Evolutionary conservation across 2,888 invertebrate species (phyloP), one percentile per base, ranked within the genome.

Genomic region (Pyralis farinalis): DNA sequence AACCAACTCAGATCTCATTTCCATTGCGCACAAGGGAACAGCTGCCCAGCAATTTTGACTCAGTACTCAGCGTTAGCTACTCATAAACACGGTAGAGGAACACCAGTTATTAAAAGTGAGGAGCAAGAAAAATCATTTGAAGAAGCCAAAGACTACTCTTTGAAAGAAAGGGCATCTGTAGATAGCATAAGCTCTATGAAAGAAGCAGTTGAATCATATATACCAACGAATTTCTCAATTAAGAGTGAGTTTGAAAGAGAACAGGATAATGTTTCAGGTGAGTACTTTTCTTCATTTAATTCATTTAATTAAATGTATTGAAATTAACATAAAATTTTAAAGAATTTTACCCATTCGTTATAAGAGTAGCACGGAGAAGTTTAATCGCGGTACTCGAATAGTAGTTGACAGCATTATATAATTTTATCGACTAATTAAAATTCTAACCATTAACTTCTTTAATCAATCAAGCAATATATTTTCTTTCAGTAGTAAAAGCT

Each of bases 401-500:
- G n/a, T n/a, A n/a, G n/a, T n/a, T n/a, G n/a, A n/a, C n/a, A n/a
- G n/a, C n/a, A n/a, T n/a, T n/a, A n/a, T n/a, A n/a, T n/a, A n/a
- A n/a, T n/a, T n/a, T n/a, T n/a, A n/a, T n/a, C n/a, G n/a, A n/a
- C n/a, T n/a, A n/a, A n/a, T n/a, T n/a, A n/a, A n/a, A n/a, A n/a
- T n/a, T n/a, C n/a, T n/a, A n/a, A 12, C 22, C 12, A 10, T 27
- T 27, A 25, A 1, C 1, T 22, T 10, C 44, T 40, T 55, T 50
- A 46, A 46, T 50, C 51, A 52, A 53, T 65, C 45, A 25, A 31
- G n/a, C 32, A 37, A 31, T 31, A 28, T 28, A 37, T 21, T 37
- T n/a, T 43, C 68, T 93, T 93, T 90, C 93, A 95, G 94, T 96
- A 91, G 95, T 97, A 91, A 96, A 96, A 93, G 95, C 96, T 85